Base-by-base conservation (phyloP, 2,797 vertebrate species). In the Lacerta bilineata region DNA sequence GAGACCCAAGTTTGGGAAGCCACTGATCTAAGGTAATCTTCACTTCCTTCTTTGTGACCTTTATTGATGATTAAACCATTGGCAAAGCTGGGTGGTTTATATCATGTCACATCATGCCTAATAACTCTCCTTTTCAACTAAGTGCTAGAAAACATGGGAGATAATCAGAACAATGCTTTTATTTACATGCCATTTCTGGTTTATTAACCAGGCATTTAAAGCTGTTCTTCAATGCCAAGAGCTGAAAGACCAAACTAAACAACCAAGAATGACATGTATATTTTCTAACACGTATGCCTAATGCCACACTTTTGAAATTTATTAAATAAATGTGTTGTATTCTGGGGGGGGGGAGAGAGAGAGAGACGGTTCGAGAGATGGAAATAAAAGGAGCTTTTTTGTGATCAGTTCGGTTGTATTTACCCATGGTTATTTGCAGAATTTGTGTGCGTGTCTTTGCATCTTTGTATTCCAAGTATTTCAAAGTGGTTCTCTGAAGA, bases 381-480 rank as follows among this genome's bases (percentile, higher is more conserved):
- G 10, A 84, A 82, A 75, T 83, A 59, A 69, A 55, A 9, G 61
- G 78, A 86, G 76, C 91, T 89, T 85, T n/a, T 88, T 91, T 90
- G 83, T 25, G 80, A 87, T 78, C 17, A 84, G 23, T 66, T 72
- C 79, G 84, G 9, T 7, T 83, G 0, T 85, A 83, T 76, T 80
- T 8, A 8, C 55, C 36, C 41, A n/a, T 33, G 18, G 17, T 76
- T 61, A 64, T 41, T 36, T 76, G 61, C 25, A 88, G 9, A 11
- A 4, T 46, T 43, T 77, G 4, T 13, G 5, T 50, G 13, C 71
- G 20, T 3, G 3, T 88, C 87, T 90, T 10, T 75, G 39, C 15
- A 15, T 41, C 3, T 89, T 89, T 93, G 1, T 68, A 83, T 68
- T 87, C 33, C 59, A 43, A 15, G 59, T 68, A 25, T 91, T 88